Percentiles rank a stretch among this genome's conserved stretches.
Evolutionary conservation across 1,140 invertebrate species (phyloP).

Genomic region (Trachymyrmex septentrionalis): DNA sequence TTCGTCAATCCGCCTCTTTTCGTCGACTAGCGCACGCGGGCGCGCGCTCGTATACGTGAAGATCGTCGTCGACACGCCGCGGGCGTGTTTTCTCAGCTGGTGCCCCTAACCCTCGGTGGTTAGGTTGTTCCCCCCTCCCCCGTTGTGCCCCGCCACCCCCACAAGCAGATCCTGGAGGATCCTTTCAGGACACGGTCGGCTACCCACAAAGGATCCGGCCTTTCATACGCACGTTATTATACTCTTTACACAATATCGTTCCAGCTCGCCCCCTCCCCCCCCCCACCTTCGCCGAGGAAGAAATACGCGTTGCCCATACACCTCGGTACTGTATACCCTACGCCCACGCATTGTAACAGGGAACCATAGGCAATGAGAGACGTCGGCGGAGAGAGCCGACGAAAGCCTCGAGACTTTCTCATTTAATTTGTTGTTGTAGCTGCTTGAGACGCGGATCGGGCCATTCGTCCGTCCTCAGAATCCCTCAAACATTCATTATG

Average conservation of each 20-base stretch:
- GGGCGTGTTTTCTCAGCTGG: conserved; percentile 85
- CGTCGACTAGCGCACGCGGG: conserved; percentile 39
- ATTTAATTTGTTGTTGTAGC: conserved; percentile 86
- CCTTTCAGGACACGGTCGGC: conserved; percentile 85
- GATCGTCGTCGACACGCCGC: conserved; percentile 78
- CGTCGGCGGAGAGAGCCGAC: conserved; percentile 68
- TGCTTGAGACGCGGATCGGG: conserved; percentile 77
- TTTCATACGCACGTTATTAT: conserved; percentile 83
- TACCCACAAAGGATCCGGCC: conserved; percentile 84
- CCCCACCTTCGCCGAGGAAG: conserved; percentile 17
- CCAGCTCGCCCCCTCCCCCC: conserved; percentile 72
- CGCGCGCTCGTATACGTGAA: conserved; percentile 58
- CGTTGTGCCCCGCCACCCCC: conserved; percentile 52
- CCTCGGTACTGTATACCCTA: conserved; percentile 53
- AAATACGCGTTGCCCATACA: conserved; percentile 71
- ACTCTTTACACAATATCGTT: conserved; percentile 85
- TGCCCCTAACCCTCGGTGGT: conserved; percentile 76
- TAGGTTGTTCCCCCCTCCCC: conserved; percentile 23
- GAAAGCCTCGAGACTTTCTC: conserved; percentile 77
- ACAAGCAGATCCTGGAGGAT: conserved; percentile 77
- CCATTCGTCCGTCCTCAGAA: conserved; percentile 71
- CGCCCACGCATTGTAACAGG: conserved; percentile 71
- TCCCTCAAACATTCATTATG: conserved; percentile 85
- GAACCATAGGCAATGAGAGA: conserved; percentile 46
- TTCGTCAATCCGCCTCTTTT: conserved; percentile 37